Base-by-base conservation (phyloP, 2,797 vertebrate species). In the Arctocebus calabarensis region DNA sequence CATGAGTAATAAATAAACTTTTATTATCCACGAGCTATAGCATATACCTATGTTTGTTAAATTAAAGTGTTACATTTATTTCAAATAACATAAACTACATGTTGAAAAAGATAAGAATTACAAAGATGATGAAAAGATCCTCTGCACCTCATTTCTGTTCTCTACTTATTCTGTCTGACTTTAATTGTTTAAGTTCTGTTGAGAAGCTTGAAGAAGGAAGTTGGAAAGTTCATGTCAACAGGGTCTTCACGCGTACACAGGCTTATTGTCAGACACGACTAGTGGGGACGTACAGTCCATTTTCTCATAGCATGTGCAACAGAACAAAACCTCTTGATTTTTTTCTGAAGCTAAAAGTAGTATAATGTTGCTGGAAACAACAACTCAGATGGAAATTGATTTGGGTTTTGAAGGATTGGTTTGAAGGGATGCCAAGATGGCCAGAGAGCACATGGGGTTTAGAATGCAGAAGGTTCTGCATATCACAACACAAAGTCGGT, bases 41-140 rank as follows among this genome's bases (percentile, higher is more conserved):
- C 29, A n/a, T 62, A 66, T 25, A 34, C 16, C 59, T 3, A 19
- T 12, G 27, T 48, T 92, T 75, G 2, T 71, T 84, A 87, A 78
- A 70, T 74, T 91, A 37, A 55, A 7, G 16, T 64, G 48, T 43
- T 84, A 32, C 20, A 13, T 90, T 88, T 73, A 68, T 64, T 66
- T 66, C 87, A 84, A 90, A 61, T 27, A 85, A 82, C 16, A 62
- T 7, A 91, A 91, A 83, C 52, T 94, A 7, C 75, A 55, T 82
- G 27, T 34, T 61, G 34, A 55, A 84, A 62, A 88, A 66, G 27
- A 37, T 68, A 62, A 88, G 32, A 23, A 84, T 71, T 73, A 66
- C 5, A 81, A 37, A 71, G 84, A n/a, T 82, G 34, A 84, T 59
- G 45, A 86, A 59, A 45, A 5, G 52, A 8, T 14, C 23, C 29